These are phyloP conservation scores for Myodes glareolus DNA, from an alignment of 2,113 vertebrate species.

Conservation along the genomic window DNA sequence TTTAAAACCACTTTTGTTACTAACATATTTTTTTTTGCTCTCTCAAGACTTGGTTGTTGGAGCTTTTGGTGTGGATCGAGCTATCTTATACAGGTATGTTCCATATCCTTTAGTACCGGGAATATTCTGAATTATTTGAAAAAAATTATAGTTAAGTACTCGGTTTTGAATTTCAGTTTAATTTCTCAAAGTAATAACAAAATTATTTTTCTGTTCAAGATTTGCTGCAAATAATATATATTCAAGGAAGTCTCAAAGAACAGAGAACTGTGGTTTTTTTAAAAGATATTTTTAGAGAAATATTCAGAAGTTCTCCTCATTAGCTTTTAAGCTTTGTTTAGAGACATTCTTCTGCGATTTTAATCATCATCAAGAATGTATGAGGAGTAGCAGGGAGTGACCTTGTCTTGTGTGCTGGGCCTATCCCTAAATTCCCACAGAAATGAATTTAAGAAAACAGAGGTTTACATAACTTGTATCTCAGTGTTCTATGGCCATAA, in stretches of 20 bases:
- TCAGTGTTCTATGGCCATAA: not conserved
- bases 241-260: not conserved
- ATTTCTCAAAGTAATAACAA: slow-evolving; percentile 18
- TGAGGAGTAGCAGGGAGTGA: too few species aligned
- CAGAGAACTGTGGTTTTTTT: not conserved
- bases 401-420: not conserved
- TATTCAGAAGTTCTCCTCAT: not conserved
- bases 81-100: slow-evolving; percentile 92
- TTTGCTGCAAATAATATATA: not conserved
- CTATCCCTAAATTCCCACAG: too few species aligned
- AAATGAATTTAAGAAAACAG: not conserved
- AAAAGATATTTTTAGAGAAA: slow-evolving; percentile 7
- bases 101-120: not conserved
- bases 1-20: not conserved
- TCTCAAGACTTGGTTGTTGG: slow-evolving; percentile 95
- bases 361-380: not conserved
- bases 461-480: not conserved
- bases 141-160: not conserved
- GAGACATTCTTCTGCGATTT: not conserved
- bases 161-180: slow-evolving; percentile 38
- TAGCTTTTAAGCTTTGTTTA: slow-evolving; percentile 34
- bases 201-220: not conserved
- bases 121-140: slow-evolving; percentile 2
- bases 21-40: slow-evolving; percentile 49
- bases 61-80: slow-evolving; percentile 96